Conservation (phyloP, 2,888 invertebrate genomes). For the Archaeoteleia sp. region DNA sequence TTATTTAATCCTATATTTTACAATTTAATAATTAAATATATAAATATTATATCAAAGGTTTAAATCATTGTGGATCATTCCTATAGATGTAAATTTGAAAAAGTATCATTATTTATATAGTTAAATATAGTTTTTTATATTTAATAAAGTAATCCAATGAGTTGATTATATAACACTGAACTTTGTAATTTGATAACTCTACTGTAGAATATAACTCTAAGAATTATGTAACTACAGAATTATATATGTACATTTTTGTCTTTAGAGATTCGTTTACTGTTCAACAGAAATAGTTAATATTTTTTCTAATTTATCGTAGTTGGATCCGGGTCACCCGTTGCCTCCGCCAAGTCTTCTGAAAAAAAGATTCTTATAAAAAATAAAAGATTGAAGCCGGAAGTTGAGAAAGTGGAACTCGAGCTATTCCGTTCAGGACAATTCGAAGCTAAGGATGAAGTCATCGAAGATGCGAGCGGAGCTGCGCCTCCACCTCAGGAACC, state of each 20-base stretch:
- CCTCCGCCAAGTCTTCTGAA: constrained; percentile 81
- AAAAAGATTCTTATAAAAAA: constrained; percentile 83
- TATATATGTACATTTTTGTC: neutral
- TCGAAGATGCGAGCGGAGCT: constrained; percentile 76
- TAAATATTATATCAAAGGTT: too few relatives aligned
- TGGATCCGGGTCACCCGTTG: constrained; percentile 79
- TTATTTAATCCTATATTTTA: neutral
- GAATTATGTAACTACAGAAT: too few relatives aligned
- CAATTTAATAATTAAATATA: neutral
- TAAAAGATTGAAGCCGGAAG: constrained; percentile 81
- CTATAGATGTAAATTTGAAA: too few relatives aligned
- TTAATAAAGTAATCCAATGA: too few relatives aligned
- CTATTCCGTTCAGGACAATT: constrained; percentile 77
- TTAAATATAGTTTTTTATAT: too few relatives aligned
- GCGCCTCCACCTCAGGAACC: constrained; percentile 65
- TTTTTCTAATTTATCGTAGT: constrained; percentile 61
- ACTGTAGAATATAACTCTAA: too few relatives aligned
- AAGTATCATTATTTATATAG: too few relatives aligned
- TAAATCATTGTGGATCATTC: too few relatives aligned
- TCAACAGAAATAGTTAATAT: neutral
- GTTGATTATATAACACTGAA: too few relatives aligned
- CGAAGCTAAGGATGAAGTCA: constrained; percentile 76
- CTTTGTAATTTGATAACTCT: too few relatives aligned
- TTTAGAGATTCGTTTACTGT: too few relatives aligned
- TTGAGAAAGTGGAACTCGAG: constrained; percentile 79